Evolutionary conservation across 2,888 invertebrate genomes (phyloP), one percentile per base, ranked within the genome.

Genomic region (Eledone cirrhosa): DNA sequence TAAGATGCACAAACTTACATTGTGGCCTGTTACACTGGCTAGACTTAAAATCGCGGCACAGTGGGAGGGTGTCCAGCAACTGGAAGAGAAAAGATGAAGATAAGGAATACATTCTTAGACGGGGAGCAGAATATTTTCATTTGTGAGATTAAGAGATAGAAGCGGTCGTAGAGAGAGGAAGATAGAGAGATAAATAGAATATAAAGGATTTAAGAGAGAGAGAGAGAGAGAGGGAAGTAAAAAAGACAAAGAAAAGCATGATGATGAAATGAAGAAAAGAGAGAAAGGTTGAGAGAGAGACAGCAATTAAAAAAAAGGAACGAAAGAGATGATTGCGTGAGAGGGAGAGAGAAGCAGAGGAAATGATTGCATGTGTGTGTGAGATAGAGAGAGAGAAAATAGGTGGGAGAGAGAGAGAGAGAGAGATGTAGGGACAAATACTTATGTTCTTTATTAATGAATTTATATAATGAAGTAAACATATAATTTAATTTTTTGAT

Each of bases 61-160:
- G 97, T 96, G 95, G 97, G 96, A 96, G 97, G 97, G 96, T 98
- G 97, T 96, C 97, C 97, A 96, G 97, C 96, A 97, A 97, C 97
- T 98, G 95, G 91, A 95, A 95, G 91, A 92, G 80, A 83, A 78
- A 77, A 76, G 69, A 78, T 74, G 78, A 74, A 48, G 13, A 53
- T 29, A 75, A 76, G 53, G 19, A 78, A 29, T 67, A 27, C 13
- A 27, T 41, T 41, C 69, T 77, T 53, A n/a, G 27, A 63, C 13
- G 7, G 0, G 63, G 27, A 63, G 11, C 41, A 41, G 5, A 8
- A 41, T n/a, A n/a, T n/a, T 41, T 41, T 41, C 41, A 41, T 41
- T 41, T 41, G 41, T n/a, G n/a, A n/a, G n/a, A n/a, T n/a, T n/a
- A n/a, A n/a, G n/a, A n/a, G n/a, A n/a, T n/a, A n/a, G n/a, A n/a